Evolutionary conservation across 2,888 invertebrate genomes (phyloP), one percentile per base, ranked within the genome.

Genomic region (Holacanthella duospinosa): DNA sequence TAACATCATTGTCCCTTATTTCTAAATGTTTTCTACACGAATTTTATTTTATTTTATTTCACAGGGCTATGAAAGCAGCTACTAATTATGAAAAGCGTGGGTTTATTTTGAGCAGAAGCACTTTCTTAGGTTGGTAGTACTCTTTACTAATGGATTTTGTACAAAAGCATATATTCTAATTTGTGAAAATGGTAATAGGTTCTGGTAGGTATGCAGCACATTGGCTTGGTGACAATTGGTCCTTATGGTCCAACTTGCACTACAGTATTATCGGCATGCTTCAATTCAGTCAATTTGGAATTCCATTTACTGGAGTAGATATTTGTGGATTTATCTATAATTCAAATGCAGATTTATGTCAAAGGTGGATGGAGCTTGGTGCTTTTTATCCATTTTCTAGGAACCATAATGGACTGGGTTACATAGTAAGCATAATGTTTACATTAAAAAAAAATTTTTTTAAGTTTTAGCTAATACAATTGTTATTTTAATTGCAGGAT

Each of bases 81-180:
- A 63, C 4, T 21, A 28, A 57, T 4, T n/a, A 27, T n/a, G 48
- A 48, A 9, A 85, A 83, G 74, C 82, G 89, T 60, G 88, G 86
- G 59, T 86, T 87, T 77, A 83, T 90, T 65, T 85, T 92, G 70
- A 86, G 88, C 0, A 82, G 92, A 24, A 84, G 89, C 0, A 84
- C 88, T 1, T 91, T 86, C 79, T 81, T 86, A 27, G 90, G n/a
- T n/a, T n/a, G n/a, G n/a, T n/a, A n/a, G n/a, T n/a, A n/a, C n/a
- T n/a, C n/a, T n/a, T n/a, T n/a, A n/a, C n/a, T n/a, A n/a, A n/a
- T n/a, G n/a, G n/a, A n/a, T n/a, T n/a, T n/a, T n/a, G n/a, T n/a
- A n/a, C n/a, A n/a, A n/a, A n/a, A n/a, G n/a, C n/a, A n/a, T n/a
- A n/a, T n/a, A n/a, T n/a, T n/a, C n/a, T n/a, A n/a, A n/a, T n/a